Evolutionary conservation across 2,888 invertebrate species (phyloP), one percentile per base, ranked within the genome.

Genomic region (Actias luna): DNA sequence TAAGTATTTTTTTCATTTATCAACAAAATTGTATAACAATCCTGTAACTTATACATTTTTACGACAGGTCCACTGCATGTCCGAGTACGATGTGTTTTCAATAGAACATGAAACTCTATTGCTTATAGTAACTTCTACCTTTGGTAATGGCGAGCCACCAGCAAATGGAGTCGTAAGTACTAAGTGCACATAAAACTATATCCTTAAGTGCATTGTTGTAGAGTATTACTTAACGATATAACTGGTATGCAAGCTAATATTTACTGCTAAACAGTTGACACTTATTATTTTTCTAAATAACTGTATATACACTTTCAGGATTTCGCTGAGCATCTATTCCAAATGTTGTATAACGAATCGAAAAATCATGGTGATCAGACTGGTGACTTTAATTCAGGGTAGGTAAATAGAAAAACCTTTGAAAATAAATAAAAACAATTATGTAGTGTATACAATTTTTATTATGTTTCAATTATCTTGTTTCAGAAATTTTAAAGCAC

Each of bases 141-240:
- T 99, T 83, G 99, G 99, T 12, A 99, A 99, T 82, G 99, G 99
- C 1, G 99, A 99, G 92, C 98, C 99, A 25, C 99, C 99, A 0
- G 98, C 98, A 82, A 99, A 98, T 86, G 99, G 99, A 69, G 97
- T 97, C 93, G 97, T 97, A 89, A 88, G 93, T 88, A 66, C 22
- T 97, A 89, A 88, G 93, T 88, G 66, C 25, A 66, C 4, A 58
- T 22, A 29, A 18, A 36, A 27, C 27, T 27, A 31, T 42, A 12
- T 55, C 5, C 18, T 60, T 25, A 55, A 52, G 27, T 52, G 10
- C 27, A 25, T 52, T 52, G 25, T n/a, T 50, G 10, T 14, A 12
- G 25, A 50, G 22, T 25, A 50, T 25, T 52, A 14, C 16, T 16
- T 2, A 25, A 27, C 27, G 52, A 14, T 27, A 52, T 25, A 14